phyloP scores from a whole-genome alignment of 2,888 invertebrate genomes.

The Phengaris alcon region DNA sequence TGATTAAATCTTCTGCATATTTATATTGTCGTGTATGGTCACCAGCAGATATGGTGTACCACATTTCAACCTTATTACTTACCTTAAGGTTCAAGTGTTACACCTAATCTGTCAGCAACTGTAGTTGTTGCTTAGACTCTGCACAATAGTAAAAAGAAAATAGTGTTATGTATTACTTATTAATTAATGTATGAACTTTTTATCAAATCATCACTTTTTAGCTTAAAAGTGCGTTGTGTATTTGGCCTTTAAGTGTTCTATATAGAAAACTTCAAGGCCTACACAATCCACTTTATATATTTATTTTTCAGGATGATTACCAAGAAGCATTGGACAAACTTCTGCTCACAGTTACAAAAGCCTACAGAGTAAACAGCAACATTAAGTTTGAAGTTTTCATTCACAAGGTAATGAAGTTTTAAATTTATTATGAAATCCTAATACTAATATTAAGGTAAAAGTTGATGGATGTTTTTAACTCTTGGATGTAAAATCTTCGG shows the following conservation, averaged over 20 bases:
- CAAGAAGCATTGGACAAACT: constrained; percentile 96
- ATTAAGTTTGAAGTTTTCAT: constrained; percentile 99
- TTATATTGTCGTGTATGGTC: constrained; percentile 14
- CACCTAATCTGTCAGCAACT: too few relatives aligned
- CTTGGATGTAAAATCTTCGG: neutral
- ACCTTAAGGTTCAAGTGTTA: too few relatives aligned
- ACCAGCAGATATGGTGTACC: too few relatives aligned
- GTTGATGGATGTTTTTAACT: neutral
- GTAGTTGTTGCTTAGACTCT: too few relatives aligned
- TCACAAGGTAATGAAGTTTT: constrained; percentile 84
- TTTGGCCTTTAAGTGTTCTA: too few relatives aligned
- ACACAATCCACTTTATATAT: neutral
- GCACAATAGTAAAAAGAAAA: too few relatives aligned
- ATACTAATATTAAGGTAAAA: neutral
- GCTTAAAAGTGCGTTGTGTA: too few relatives aligned
- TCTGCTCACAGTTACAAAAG: constrained; percentile 95
- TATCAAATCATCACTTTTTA: too few relatives aligned
- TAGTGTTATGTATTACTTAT: too few relatives aligned
- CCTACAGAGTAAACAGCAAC: constrained; percentile 95
- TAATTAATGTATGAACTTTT: too few relatives aligned
- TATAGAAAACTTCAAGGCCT: too few relatives aligned
- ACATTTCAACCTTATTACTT: too few relatives aligned
- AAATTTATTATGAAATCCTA: neutral
- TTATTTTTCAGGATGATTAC: constrained; percentile 90
- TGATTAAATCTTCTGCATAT: neutral